Conservation (phyloP, 2,888 invertebrate genomes). For the Latrodectus hesperus region DNA sequence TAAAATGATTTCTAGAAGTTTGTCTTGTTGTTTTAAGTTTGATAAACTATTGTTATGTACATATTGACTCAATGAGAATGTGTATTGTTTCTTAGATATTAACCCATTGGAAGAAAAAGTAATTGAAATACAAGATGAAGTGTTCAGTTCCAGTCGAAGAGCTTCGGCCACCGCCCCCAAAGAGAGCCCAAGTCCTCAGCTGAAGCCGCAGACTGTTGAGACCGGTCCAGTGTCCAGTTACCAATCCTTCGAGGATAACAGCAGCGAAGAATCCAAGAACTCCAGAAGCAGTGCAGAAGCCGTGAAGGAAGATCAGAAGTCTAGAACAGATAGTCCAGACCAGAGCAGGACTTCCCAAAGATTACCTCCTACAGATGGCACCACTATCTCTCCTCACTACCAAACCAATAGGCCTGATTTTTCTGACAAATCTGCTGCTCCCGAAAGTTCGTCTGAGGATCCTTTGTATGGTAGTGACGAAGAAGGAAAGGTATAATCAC, state of each 20-base stretch:
- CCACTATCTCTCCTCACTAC: slow-evolving; percentile 18
- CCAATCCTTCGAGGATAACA: slow-evolving; percentile 45
- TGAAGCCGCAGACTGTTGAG: slow-evolving; percentile 29
- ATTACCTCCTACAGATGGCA: slow-evolving; percentile 14
- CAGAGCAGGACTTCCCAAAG: slow-evolving; percentile 1
- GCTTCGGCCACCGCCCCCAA: slow-evolving; percentile 45
- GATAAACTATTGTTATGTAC: no score
- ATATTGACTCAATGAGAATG: no score
- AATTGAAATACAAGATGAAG: slow-evolving; percentile 40
- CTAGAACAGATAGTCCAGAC: not conserved
- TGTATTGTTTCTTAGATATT: slow-evolving; percentile 17
- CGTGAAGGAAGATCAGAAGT: slow-evolving; percentile 11
- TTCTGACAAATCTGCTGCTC: not conserved
- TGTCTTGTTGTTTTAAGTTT: no score
- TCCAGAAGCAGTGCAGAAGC: slow-evolving; percentile 30
- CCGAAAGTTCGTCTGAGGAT: slow-evolving; percentile 49
- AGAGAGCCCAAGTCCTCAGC: slow-evolving; percentile 15
- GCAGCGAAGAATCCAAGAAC: slow-evolving; percentile 35
- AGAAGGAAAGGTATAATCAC: slow-evolving; percentile 30
- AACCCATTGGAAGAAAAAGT: slow-evolving; percentile 27
- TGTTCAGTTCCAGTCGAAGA: slow-evolving; percentile 60
- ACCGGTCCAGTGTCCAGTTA: slow-evolving; percentile 42
- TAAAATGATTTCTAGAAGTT: no score
- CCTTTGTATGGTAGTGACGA: slow-evolving; percentile 56
- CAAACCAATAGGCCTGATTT: slow-evolving; percentile 10